Evolutionary conservation across 2,888 invertebrate genomes (phyloP).

Genomic region (Cosmorhoe ocellata): DNA sequence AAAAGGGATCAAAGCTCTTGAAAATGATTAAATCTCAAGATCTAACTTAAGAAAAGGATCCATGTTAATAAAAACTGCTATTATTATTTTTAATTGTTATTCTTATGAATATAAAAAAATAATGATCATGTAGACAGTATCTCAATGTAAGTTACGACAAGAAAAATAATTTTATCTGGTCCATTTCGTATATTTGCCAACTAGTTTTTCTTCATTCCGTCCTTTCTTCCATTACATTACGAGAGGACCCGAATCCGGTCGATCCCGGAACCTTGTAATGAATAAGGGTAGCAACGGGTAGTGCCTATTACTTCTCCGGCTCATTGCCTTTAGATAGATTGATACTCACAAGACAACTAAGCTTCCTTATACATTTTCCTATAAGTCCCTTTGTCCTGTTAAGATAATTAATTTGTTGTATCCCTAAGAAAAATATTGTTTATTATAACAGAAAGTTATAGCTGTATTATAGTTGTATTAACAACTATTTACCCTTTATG

Average conservation of each 20-base stretch:
- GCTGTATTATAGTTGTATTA: no score
- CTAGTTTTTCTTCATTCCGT: constrained; percentile 17
- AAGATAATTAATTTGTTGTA: no score
- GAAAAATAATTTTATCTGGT: no score
- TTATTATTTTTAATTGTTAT: no score
- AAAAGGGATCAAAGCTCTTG: constrained; percentile 11
- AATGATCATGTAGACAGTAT: no score
- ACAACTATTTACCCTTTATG: no score
- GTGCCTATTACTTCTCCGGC: constrained; percentile 24
- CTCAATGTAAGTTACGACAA: no score
- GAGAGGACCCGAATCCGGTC: constrained; percentile 16
- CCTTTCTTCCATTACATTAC: constrained; percentile 23
- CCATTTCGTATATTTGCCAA: constrained; percentile 5
- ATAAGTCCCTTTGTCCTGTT: not conserved
- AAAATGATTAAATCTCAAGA: constrained; percentile 3
- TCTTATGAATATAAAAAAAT: no score
- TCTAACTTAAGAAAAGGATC: not conserved
- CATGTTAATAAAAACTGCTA: no score
- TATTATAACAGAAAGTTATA: no score
- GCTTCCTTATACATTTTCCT: constrained; percentile 1
- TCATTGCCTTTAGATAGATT: constrained; percentile 22
- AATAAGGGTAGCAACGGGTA: constrained; percentile 24
- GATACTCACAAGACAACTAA: constrained; percentile 8
- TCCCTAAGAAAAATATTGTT: no score
- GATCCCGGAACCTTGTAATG: constrained; percentile 23